Percentiles rank a stretch among this genome's conserved stretches.
These are phyloP conservation scores for Dinoponera quadriceps DNA, from an alignment of 1,140 invertebrate species.

Conservation along the genomic window DNA sequence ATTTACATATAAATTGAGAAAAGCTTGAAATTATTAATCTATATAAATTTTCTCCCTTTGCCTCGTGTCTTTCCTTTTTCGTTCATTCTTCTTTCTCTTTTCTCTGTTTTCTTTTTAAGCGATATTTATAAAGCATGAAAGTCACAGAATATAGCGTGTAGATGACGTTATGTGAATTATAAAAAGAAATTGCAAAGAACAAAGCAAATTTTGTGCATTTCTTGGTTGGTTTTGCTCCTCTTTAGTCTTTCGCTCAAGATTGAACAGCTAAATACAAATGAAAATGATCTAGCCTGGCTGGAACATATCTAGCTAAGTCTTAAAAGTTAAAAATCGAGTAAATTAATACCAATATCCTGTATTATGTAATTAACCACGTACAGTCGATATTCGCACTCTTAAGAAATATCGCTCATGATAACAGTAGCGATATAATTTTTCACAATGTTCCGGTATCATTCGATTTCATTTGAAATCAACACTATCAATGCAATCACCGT, in stretches of 20 bases:
- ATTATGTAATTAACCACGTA: background rate
- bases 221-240: background rate
- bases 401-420: background rate
- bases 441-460: background rate
- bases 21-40: background rate
- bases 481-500: background rate
- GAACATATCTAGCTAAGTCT: background rate
- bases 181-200: background rate
- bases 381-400: background rate
- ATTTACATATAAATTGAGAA: background rate
- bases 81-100: background rate
- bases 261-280: constrained; percentile 41
- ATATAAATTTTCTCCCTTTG: background rate
- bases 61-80: constrained; percentile 13
- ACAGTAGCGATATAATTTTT: background rate
- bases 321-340: constrained; percentile 23
- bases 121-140: constrained; percentile 9
- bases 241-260: constrained; percentile 17
- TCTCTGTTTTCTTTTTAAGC: background rate
- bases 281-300: constrained; percentile 39
- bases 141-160: background rate
- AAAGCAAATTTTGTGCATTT: constrained; percentile 27
- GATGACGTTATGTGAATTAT: constrained; percentile 7
- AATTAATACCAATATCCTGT: background rate
- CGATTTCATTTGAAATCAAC: constrained; percentile 2